These are phyloP conservation scores for Sycophaga agraensis DNA, from an alignment of 1,140 invertebrate genomes.

Conservation along the genomic window DNA sequence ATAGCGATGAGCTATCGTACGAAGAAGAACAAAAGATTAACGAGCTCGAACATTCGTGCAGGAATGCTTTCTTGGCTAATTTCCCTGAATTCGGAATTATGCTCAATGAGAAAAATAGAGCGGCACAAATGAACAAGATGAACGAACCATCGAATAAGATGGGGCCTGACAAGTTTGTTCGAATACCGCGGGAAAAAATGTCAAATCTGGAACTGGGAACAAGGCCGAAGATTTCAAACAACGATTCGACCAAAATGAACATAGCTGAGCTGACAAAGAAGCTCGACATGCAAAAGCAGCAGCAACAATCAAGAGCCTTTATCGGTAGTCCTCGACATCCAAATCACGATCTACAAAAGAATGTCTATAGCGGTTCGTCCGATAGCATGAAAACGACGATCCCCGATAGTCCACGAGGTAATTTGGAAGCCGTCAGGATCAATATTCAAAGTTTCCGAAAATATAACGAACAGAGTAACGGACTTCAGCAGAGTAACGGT, in stretches of 20 bases:
- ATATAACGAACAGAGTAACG: constrained; percentile 38
- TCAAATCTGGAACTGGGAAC: constrained; percentile 33
- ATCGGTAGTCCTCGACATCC: constrained; percentile 29
- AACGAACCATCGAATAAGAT: not conserved
- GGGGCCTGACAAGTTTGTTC: not conserved
- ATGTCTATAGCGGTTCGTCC: constrained; percentile 32
- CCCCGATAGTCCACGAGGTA: constrained; percentile 39
- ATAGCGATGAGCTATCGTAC: constrained; percentile 34
- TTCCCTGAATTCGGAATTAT: constrained; percentile 40
- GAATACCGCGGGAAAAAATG: not conserved
- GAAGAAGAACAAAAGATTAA: constrained; percentile 46
- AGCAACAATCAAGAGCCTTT: constrained; percentile 31
- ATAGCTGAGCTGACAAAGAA: constrained; percentile 41
- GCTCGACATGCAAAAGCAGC: constrained; percentile 36
- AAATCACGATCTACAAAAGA: constrained; percentile 33
- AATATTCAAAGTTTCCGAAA: constrained; percentile 50
- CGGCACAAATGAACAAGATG: not conserved
- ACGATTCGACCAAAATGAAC: constrained; percentile 38
- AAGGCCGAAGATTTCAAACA: constrained; percentile 39
- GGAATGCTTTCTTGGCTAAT: constrained; percentile 41
- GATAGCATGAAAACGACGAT: constrained; percentile 40
- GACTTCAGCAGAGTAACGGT: not conserved
- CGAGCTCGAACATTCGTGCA: constrained; percentile 44
- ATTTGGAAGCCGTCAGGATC: constrained; percentile 43
- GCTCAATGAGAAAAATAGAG: constrained; percentile 3